Evolutionary conservation across 2,888 invertebrate species (phyloP).

Genomic region (Microdon myrmicae): DNA sequence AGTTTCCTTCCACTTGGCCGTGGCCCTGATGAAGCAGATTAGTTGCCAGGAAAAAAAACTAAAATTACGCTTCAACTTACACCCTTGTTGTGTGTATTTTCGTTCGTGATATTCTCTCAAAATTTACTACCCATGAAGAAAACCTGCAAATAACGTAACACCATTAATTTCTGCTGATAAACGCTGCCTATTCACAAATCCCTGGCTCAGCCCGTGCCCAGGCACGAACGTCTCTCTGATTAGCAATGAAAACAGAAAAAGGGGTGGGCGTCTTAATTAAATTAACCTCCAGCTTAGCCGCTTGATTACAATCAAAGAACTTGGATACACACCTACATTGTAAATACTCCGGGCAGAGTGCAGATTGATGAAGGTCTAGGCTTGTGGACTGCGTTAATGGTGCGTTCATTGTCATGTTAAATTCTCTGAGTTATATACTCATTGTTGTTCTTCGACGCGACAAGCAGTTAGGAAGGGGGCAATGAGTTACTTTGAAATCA

Average conservation of each 20-base stretch:
- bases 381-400: slow-evolving; percentile 4
- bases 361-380: slow-evolving; percentile 29
- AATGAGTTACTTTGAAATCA: too few species aligned
- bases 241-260: slow-evolving; percentile 3
- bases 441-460: slow-evolving; percentile 2
- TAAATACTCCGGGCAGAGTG: slow-evolving; percentile 2
- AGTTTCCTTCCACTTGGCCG: slow-evolving; percentile 11
- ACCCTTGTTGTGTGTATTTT: neutral
- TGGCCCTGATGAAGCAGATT: neutral
- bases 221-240: neutral
- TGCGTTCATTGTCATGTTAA: slow-evolving; percentile 3
- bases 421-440: too few species aligned
- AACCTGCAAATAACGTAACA: neutral
- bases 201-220: neutral
- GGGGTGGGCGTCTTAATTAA: slow-evolving; percentile 28
- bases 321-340: slow-evolving; percentile 3
- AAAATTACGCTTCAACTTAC: slow-evolving; percentile 2
- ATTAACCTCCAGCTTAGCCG: slow-evolving; percentile 34
- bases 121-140: slow-evolving; percentile 14
- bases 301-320: slow-evolving; percentile 18
- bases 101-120: neutral
- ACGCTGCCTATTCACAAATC: slow-evolving; percentile 21
- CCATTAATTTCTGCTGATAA: slow-evolving; percentile 27
- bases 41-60: neutral
- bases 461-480: too few species aligned